Percentiles rank a stretch among this genome's conserved stretches.
Conservation (phyloP, 2,797 vertebrate genomes). For the Chaunax sp. region DNA sequence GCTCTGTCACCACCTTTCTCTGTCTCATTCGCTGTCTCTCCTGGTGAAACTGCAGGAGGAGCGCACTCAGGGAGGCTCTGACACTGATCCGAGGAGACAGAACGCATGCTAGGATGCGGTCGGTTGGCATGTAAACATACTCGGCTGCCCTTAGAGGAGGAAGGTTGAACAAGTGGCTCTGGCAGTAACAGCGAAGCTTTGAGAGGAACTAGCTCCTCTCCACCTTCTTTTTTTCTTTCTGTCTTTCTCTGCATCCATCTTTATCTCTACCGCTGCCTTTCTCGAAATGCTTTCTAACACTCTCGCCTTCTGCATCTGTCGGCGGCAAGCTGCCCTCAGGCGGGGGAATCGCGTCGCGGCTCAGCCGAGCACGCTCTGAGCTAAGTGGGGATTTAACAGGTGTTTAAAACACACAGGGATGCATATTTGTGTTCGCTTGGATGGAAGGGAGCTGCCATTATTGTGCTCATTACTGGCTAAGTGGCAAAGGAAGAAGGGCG, state of each 20-base stretch:
- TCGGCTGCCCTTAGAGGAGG: slow-evolving; percentile 65
- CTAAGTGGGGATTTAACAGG: slow-evolving; percentile 71
- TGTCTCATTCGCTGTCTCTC: slow-evolving; percentile 34
- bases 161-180: slow-evolving; percentile 63
- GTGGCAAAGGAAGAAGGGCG: slow-evolving; percentile 57
- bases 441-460: slow-evolving; percentile 60
- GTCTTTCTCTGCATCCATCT: slow-evolving; percentile 17
- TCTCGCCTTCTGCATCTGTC: slow-evolving; percentile 17
- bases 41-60: slow-evolving; percentile 49
- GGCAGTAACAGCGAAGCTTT: slow-evolving; percentile 52
- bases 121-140: slow-evolving; percentile 72
- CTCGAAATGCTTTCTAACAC: not conserved
- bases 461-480: slow-evolving; percentile 57
- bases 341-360: slow-evolving; percentile 33
- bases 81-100: slow-evolving; percentile 77
- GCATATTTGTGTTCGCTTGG: slow-evolving; percentile 62
- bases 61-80: slow-evolving; percentile 61
- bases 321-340: slow-evolving; percentile 34
- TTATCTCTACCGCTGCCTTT: slow-evolving; percentile 4
- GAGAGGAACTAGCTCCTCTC: slow-evolving; percentile 27
- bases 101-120: slow-evolving; percentile 69
- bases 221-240: not conserved
- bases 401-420: slow-evolving; percentile 68
- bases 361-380: slow-evolving; percentile 31
- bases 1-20: slow-evolving; percentile 18